phyloP scores from a whole-genome alignment of 2,113 vertebrate genomes.

The Trachemys scripta region DNA sequence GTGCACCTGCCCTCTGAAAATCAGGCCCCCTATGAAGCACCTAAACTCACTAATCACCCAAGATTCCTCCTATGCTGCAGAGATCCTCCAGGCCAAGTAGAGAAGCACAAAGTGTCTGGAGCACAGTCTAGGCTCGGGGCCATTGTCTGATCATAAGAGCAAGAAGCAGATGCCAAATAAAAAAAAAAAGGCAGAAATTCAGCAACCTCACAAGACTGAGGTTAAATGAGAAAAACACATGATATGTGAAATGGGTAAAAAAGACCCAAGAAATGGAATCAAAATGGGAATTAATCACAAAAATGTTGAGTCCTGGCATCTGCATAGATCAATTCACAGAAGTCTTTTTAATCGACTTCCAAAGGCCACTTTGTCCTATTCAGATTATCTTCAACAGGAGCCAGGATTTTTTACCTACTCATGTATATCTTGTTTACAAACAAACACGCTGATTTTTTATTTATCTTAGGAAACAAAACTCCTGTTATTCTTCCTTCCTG shows the following conservation, averaged over 20 bases:
- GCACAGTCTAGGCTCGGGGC: neutral
- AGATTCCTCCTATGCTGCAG: rapidly evolving
- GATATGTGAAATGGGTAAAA: slow-evolving; percentile 69
- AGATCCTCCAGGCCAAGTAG: neutral
- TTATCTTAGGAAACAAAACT: slow-evolving; percentile 70
- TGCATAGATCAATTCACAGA: slow-evolving; percentile 49
- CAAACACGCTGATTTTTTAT: slow-evolving; percentile 72
- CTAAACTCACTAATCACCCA: neutral
- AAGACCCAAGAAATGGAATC: slow-evolving; percentile 74
- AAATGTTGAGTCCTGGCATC: slow-evolving; percentile 44
- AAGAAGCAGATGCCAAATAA: neutral
- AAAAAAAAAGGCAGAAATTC: rapidly evolving
- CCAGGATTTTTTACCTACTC: slow-evolving; percentile 22
- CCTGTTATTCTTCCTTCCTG: slow-evolving; percentile 37
- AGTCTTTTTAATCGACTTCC: slow-evolving; percentile 78
- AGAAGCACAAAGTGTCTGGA: rapidly evolving
- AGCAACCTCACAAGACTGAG: neutral
- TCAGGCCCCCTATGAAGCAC: neutral
- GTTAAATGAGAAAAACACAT: slow-evolving; percentile 35
- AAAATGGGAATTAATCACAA: slow-evolving; percentile 74
- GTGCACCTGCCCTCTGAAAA: neutral
- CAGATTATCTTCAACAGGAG: slow-evolving; percentile 69
- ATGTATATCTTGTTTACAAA: slow-evolving; percentile 75
- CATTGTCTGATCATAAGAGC: neutral
- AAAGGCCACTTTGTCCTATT: slow-evolving; percentile 76